These are phyloP conservation scores for Antheraea pernyi DNA, from an alignment of 1,140 invertebrate genomes.

Conservation along the genomic window DNA sequence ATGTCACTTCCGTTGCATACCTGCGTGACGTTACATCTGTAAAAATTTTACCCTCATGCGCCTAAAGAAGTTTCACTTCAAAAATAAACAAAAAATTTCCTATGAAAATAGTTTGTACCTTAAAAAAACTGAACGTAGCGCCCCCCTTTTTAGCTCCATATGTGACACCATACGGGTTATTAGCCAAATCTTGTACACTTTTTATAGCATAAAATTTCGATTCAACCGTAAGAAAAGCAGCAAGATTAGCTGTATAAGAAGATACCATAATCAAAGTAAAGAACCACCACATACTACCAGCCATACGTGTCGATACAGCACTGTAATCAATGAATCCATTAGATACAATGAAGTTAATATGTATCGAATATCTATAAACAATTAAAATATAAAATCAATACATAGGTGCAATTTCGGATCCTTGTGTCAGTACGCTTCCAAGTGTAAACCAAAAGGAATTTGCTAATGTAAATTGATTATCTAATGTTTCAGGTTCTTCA, in stretches of 20 bases:
- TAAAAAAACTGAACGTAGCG: slow-evolving; percentile 91
- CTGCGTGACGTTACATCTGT: no score
- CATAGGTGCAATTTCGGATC: slow-evolving; percentile 91
- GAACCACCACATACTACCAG: slow-evolving; percentile 95
- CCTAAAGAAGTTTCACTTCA: no score
- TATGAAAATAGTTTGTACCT: slow-evolving; percentile 78
- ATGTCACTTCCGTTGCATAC: no score
- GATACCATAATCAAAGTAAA: slow-evolving; percentile 97
- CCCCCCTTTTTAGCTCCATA: slow-evolving; percentile 93
- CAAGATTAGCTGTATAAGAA: slow-evolving; percentile 97
- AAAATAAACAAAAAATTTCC: not conserved
- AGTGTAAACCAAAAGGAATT: slow-evolving; percentile 93
- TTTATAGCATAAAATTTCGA: slow-evolving; percentile 91
- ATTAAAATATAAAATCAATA: slow-evolving; percentile 50
- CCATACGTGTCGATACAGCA: slow-evolving; percentile 88
- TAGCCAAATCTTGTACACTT: slow-evolving; percentile 90
- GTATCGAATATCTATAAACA: not conserved
- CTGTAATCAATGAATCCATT: slow-evolving; percentile 63
- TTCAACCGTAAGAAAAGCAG: slow-evolving; percentile 97
- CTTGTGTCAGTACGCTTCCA: slow-evolving; percentile 91
- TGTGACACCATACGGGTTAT: slow-evolving; percentile 85
- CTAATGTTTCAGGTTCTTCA: slow-evolving; percentile 87
- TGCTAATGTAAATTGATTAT: slow-evolving; percentile 91
- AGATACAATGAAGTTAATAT: slow-evolving; percentile 7
- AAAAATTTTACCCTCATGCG: no score